Evolutionary conservation across 2,888 invertebrate genomes (phyloP), one percentile per base, ranked within the genome.

Genomic region (Patella depressa): DNA sequence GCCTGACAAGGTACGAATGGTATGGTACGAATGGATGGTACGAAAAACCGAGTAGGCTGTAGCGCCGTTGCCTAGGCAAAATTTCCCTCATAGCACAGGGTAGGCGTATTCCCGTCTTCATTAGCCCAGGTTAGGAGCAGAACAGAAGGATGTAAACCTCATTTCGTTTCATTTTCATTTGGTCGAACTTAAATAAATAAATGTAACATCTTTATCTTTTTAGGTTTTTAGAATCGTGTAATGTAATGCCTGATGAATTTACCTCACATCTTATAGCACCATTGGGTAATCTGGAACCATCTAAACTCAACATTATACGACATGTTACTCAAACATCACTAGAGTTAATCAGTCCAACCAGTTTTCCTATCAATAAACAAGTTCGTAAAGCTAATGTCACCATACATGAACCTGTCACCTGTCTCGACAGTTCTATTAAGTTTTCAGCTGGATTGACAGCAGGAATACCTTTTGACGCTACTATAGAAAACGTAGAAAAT

Each of bases 401-500:
- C 4, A 96, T 98, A 82, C 93, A 96, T 75, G 97, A 98, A 89
- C 98, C 98, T 2, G 94, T 95, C 72, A 95, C 95, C 57, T 95
- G 96, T 89, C 24, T 74, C 17, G 96, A 96, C 85, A 94, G 94
- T 74, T 95, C 96, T 3, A 93, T 97, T 78, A 97, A 97, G 89
- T 97, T 98, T 89, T 97, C 97, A 57, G 97, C 98, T 0, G 98
- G 98, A 0, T 93, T 98, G 4, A 95, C 98, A 74, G 94, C 97
- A 80, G 96, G 96, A 57, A 94, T 98, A 65, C 95, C 95, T 17
- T 93, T 98, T 78, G 96, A 97, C 88, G 97, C 97, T 0, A 96
- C 96, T 90, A 94, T 98, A 81, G 93, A 94, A 83, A 95, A 97
- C 91, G 93, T 98, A 77, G 94, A 94, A 59, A 94, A 95, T 88